phyloP scores from a whole-genome alignment of 2,888 invertebrate species.

The Idaea dimidiata region DNA sequence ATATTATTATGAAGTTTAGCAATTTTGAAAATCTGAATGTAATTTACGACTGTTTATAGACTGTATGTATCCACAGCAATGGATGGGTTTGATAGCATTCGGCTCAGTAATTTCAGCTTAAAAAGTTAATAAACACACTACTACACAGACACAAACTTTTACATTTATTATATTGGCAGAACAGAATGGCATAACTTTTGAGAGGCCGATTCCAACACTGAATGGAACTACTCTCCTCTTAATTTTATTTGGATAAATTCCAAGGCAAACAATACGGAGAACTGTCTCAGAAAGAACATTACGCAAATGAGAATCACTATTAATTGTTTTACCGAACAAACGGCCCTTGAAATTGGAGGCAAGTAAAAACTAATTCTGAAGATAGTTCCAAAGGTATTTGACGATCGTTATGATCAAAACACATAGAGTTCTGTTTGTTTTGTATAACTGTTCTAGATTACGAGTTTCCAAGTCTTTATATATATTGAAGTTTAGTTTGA shows the following conservation, averaged over 20 bases:
- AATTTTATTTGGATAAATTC: conserved; percentile 40
- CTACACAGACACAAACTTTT: too few species aligned
- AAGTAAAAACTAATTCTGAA: conserved; percentile 34
- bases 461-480: neutral
- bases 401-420: conserved; percentile 24
- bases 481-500: neutral
- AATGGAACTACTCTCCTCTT: conserved; percentile 16
- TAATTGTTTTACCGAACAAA: conserved; percentile 39
- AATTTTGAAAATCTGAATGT: too few species aligned
- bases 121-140: too few species aligned
- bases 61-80: too few species aligned
- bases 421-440: conserved; percentile 13
- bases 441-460: neutral
- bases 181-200: neutral
- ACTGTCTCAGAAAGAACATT: conserved; percentile 32
- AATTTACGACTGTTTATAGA: too few species aligned
- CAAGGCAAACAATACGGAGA: conserved; percentile 34
- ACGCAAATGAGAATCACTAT: conserved; percentile 43
- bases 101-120: too few species aligned
- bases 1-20: too few species aligned
- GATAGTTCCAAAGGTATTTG: conserved; percentile 7
- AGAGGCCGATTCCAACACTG: neutral
- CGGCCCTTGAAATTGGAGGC: conserved; percentile 35
- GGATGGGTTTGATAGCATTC: too few species aligned
- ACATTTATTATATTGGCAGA: neutral